phyloP scores from a whole-genome alignment of 2,113 vertebrate species.

The Chionis minor region DNA sequence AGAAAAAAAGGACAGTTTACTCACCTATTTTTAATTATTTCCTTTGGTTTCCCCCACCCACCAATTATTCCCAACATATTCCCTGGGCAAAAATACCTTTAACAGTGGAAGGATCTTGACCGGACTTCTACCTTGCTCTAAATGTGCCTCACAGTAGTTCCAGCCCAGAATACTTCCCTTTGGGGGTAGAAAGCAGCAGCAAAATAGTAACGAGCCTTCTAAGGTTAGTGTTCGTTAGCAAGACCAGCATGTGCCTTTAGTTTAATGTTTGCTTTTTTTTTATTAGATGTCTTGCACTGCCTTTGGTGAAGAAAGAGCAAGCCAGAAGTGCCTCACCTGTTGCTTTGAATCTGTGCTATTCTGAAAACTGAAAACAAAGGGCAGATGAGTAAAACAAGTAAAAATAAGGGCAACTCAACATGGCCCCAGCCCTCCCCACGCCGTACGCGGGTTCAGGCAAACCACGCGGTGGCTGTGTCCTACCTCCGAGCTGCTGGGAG shows the following conservation, averaged over 20 bases:
- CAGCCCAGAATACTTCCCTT: neutral
- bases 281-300: neutral
- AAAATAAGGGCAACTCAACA: neutral
- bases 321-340: neutral
- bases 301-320: neutral
- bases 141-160: neutral
- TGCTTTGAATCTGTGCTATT: neutral
- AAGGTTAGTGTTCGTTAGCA: neutral
- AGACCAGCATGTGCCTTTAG: neutral
- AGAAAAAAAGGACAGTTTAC: neutral
- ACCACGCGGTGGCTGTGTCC: neutral
- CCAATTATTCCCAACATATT: neutral
- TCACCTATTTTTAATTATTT: neutral
- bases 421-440: fast-evolving
- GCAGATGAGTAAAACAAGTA: neutral
- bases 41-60: neutral
- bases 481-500: neutral
- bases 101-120: neutral
- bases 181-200: neutral
- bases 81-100: neutral
- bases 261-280: neutral
- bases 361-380: neutral
- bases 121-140: neutral
- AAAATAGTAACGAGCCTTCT: neutral
- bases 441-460: neutral